Conservation (phyloP, 2,113 vertebrate genomes). For the Chaetodon trifascialis region DNA sequence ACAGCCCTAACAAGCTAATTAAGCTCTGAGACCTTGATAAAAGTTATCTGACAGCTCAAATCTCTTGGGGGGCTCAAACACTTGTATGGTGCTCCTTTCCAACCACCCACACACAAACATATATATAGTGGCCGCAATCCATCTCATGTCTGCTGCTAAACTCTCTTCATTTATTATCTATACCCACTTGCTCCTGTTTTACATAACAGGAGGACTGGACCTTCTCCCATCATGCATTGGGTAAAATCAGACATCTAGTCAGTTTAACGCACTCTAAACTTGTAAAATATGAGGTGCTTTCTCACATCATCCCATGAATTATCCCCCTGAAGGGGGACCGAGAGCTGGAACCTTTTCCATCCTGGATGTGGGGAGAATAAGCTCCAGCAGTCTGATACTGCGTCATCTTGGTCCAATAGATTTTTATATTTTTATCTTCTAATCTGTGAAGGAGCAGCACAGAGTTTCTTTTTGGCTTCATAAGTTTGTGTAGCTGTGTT, state of each 20-base stretch:
- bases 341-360: conserved; percentile 32
- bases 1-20: no score
- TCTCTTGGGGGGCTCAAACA: no score
- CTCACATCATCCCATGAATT: conserved; percentile 30
- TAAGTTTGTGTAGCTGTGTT: not conserved
- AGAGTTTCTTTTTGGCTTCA: conserved; percentile 4
- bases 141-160: not conserved
- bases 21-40: no score
- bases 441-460: not conserved
- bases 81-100: no score
- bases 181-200: not conserved
- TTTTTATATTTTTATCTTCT: conserved; percentile 25
- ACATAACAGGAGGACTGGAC: not conserved
- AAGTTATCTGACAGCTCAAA: no score
- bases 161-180: not conserved
- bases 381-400: conserved; percentile 2
- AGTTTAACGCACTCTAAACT: conserved; percentile 30
- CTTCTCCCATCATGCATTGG: not conserved
- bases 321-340: conserved; percentile 6
- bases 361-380: conserved; percentile 20
- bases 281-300: conserved; percentile 28
- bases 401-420: conserved; percentile 7
- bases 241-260: not conserved
- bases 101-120: not conserved
- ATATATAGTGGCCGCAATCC: not conserved